Base-by-base conservation (phyloP, 2,113 vertebrate species). In the Alligator sinensis region DNA sequence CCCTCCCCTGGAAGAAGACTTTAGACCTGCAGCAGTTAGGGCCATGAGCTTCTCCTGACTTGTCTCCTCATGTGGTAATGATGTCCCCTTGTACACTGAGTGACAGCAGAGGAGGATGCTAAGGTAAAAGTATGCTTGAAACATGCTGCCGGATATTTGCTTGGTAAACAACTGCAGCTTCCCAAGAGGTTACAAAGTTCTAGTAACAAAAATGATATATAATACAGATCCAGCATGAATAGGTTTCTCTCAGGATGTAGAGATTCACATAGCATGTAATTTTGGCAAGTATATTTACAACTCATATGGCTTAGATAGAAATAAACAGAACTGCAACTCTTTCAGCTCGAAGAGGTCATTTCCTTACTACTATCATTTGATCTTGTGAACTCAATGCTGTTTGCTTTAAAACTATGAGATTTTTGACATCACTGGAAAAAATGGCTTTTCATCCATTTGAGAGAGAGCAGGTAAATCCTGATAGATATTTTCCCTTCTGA, bases 111-210 rank as follows among this genome's bases (percentile, higher is more conserved):
- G 68, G 28, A 66, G 68, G 77, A 30, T 66, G 54, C 74, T 77
- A 93, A 96, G 90, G 95, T 93, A 90, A 94, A 90, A 84, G n/a
- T 38, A 87, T 61, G 92, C 93, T 95, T 96, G 92, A 93, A 89
- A 77, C 10, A 1, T 93, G 84, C 84, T 8, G 11, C 68, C 76
- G 82, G 95, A 89, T 96, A 81, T 76, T 62, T 91, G n/a, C 89
- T 95, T 82, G 21, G 84, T 88, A 80, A 84, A 87, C 94, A 94
- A 94, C 66, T 96, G 79, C 81, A 90, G 84, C 91, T 82, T 93
- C 96, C 94, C 84, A 57, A 92, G 86, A 92, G 74, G 78, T 54
- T 66, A 85, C 63, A 90, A 92, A 93, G 87, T 93, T 87, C 81
- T 83, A 87, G 78, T 93, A 89, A 80, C 17, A 82, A 63, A 77